A percentile compares a stretch with the other conserved stretches of the same genome.
phyloP scores from a whole-genome alignment of 2,888 invertebrate genomes.

The Drosophila kokeensis region DNA sequence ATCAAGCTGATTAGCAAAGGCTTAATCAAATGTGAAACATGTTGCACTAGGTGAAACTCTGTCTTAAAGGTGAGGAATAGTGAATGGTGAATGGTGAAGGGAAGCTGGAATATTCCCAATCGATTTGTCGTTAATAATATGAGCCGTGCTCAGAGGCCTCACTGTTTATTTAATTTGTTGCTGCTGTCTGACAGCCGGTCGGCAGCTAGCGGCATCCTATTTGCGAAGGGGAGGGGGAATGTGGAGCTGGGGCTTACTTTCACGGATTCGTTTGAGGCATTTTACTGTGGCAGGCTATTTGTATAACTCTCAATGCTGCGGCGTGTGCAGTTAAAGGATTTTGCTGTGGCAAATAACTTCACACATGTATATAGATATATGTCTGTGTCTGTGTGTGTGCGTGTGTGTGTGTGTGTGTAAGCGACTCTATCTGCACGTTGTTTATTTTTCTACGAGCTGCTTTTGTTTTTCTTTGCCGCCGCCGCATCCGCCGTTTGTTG shows the following conservation, averaged over 20 bases:
- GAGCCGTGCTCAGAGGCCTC: conserved; percentile 55
- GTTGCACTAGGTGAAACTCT: conserved; percentile 17
- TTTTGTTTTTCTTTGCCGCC: conserved; percentile 68
- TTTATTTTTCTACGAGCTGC: conserved; percentile 76
- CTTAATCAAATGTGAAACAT: conserved; percentile 58
- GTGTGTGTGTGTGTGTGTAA: conserved; percentile 19
- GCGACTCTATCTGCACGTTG: conserved; percentile 53
- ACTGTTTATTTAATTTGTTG: conserved; percentile 75
- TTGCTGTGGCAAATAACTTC: conserved; percentile 68
- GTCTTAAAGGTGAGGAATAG: not conserved
- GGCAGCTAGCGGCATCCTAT: conserved; percentile 45
- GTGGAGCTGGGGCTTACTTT: conserved; percentile 10
- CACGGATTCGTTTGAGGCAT: conserved; percentile 38
- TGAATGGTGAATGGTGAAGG: not conserved
- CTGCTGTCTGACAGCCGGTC: conserved; percentile 52
- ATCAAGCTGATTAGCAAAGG: conserved; percentile 81
- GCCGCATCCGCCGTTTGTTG: conserved; percentile 14
- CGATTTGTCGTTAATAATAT: conserved; percentile 75
- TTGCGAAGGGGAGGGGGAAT: conserved; percentile 2
- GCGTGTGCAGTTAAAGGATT: conserved; percentile 81
- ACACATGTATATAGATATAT: conserved; percentile 35
- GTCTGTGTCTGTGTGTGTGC: conserved; percentile 15
- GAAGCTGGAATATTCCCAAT: conserved; percentile 31
- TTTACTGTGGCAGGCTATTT: conserved; percentile 67
- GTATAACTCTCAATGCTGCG: conserved; percentile 67